Evolutionary conservation across 2,797 vertebrate genomes (phyloP), one percentile per base, ranked within the genome.

Genomic region (Oreochromis mossambicus): DNA sequence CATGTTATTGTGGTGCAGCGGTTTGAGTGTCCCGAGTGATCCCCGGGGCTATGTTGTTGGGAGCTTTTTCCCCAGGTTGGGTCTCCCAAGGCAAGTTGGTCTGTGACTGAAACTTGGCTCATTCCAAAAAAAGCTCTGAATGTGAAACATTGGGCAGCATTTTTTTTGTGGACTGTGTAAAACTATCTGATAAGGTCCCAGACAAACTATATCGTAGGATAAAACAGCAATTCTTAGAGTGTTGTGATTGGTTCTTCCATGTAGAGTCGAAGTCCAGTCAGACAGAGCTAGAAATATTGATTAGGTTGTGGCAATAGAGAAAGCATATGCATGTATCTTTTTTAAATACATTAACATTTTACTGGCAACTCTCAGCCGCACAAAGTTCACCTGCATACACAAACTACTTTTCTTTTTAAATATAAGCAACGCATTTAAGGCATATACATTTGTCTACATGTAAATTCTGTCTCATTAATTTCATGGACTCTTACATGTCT

Each of bases 151-250:
- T 26, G 24, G 24, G 17, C 24, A 73, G 68, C 8, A 73, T 29
- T 43, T 11, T 70, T 41, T 15, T 68, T 21, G n/a, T 73, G 66
- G 21, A 3, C 66, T 46, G 14, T 46, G 10, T 46, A 46, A 46
- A 70, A 50, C 26, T 75, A 10, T 48, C 68, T 75, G 68, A 75
- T 48, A 75, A 73, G 24, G 41, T 73, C 24, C 6, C 15, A 46
- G 68, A 46, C 41, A 5, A 73, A 48, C 48, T 19, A 48, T 8
- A 19, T 48, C 43, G 9, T 19, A 5, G 15, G 0, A 70, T 17
- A 29, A 73, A 73, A 46, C 68, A 29, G 41, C 14, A 48, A 48
- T 73, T 15, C 6, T 0, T 17, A 32, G 17, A 48, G 24, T 43
- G 38, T 2, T 68, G 8, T 73, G 43, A 73, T n/a, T 50, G 43